Evolutionary conservation across 2,888 invertebrate genomes (phyloP).

Genomic region (Ophioninae sp.): DNA sequence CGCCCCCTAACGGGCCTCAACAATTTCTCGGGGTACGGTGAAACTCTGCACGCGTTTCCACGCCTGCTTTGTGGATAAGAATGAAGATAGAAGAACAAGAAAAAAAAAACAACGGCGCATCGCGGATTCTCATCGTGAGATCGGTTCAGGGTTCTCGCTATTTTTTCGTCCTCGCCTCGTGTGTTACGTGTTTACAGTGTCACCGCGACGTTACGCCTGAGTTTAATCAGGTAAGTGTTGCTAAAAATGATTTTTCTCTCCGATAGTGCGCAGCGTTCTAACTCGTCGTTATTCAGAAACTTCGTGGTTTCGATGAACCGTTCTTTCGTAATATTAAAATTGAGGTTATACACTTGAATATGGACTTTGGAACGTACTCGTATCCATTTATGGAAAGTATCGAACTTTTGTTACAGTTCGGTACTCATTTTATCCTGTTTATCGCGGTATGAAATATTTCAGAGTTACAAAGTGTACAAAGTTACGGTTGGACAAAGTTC

Average conservation of each 20-base stretch:
- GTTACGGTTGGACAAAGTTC: constrained; percentile 35
- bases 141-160: not conserved
- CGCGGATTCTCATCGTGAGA: constrained; percentile 11
- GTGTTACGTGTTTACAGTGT: not conserved
- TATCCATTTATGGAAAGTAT: not conserved
- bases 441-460: constrained; percentile 4
- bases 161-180: not conserved
- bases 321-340: no score
- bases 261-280: not conserved
- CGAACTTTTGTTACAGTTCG: constrained; percentile 6
- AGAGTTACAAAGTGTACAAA: constrained; percentile 10
- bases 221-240: not conserved
- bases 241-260: not conserved
- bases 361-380: not conserved
- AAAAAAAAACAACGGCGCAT: constrained; percentile 6
- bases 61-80: not conserved
- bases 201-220: not conserved
- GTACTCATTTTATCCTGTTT: constrained; percentile 17
- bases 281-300: not conserved
- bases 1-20: constrained; percentile 38
- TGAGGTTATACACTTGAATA: not conserved
- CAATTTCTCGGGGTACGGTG: constrained; percentile 30
- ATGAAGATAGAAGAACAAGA: constrained; percentile 1
- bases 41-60: not conserved
- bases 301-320: not conserved